phyloP scores from a whole-genome alignment of 2,888 invertebrate genomes.

The Apamea sordens region DNA sequence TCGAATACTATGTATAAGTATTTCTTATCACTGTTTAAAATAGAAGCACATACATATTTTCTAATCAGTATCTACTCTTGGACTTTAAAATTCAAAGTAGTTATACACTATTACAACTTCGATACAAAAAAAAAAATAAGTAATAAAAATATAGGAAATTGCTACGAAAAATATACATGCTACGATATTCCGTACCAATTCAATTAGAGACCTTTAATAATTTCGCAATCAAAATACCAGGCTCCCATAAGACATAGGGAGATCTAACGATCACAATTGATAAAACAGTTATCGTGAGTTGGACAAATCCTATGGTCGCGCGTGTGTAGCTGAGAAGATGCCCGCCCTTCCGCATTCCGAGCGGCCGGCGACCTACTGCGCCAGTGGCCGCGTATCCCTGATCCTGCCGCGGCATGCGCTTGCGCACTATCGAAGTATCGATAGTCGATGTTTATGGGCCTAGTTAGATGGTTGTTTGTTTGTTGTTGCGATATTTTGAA shows the following conservation, averaged over 20 bases:
- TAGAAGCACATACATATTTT: not conserved
- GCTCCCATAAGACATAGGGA: constrained; percentile 18
- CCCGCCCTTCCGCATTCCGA: constrained; percentile 88
- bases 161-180: not conserved
- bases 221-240: constrained; percentile 47
- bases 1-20: not conserved
- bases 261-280: constrained; percentile 47
- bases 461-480: not conserved
- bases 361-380: constrained; percentile 88
- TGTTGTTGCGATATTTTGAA: constrained; percentile 15
- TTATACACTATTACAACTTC: not conserved
- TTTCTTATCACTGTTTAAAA: not conserved
- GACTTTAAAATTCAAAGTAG: no score
- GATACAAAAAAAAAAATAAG: not conserved
- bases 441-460: constrained; percentile 61
- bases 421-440: constrained; percentile 67
- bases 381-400: constrained; percentile 89
- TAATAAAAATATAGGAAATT: not conserved
- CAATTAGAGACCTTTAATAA: constrained; percentile 13
- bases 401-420: constrained; percentile 83
- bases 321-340: constrained; percentile 75
- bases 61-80: not conserved
- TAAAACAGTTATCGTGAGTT: constrained; percentile 58
- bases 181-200: constrained; percentile 6
- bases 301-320: constrained; percentile 72